These are phyloP conservation scores for Rhorus exstirpatorius DNA, from an alignment of 2,888 invertebrate genomes.

Conservation along the genomic window DNA sequence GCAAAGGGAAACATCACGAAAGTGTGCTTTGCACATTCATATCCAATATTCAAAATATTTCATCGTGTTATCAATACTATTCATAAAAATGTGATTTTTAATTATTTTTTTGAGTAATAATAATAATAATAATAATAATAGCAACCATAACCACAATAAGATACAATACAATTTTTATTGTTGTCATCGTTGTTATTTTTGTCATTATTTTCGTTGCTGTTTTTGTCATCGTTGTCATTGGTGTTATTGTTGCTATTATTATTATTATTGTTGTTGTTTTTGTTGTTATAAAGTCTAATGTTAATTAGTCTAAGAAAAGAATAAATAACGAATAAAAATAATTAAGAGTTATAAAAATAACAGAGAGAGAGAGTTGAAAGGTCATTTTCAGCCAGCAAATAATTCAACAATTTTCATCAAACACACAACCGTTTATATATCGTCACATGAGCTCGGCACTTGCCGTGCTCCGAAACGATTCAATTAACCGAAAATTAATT, in stretches of 20 bases:
- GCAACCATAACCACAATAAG: too few species aligned
- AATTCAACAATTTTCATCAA: not conserved
- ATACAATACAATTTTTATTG: too few species aligned
- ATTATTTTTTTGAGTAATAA: too few species aligned
- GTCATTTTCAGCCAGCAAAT: too few species aligned
- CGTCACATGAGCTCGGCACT: not conserved
- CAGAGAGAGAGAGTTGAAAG: too few species aligned
- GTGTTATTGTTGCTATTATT: not conserved
- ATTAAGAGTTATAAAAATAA: not conserved
- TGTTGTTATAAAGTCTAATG: too few species aligned
- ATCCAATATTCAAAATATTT: not conserved
- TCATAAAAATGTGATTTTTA: too few species aligned
- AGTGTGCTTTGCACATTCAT: constrained; percentile 1
- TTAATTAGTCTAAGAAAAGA: too few species aligned
- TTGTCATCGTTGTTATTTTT: too few species aligned
- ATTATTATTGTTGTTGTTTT: too few species aligned
- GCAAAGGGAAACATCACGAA: not conserved
- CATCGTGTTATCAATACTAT: not conserved
- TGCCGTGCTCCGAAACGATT: constrained; percentile 35
- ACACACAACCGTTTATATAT: too few species aligned
- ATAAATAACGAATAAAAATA: not conserved
- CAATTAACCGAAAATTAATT: constrained; percentile 59
- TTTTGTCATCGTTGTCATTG: not conserved
- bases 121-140: too few species aligned
- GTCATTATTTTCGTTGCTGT: not conserved